Conservation (phyloP, 2,113 vertebrate genomes). For the Silurus glanis region DNA sequence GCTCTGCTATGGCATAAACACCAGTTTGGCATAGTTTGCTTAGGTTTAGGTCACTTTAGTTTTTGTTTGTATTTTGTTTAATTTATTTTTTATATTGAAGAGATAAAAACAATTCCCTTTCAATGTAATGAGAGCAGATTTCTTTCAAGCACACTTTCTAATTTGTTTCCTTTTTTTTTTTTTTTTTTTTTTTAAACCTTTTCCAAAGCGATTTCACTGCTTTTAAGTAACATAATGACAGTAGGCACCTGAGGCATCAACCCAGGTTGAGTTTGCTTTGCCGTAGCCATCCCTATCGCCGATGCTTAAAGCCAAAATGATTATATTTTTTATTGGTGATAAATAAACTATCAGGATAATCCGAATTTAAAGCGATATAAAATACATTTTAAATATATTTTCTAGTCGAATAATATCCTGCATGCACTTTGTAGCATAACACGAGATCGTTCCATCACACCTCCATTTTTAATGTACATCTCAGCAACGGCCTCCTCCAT, state of each 20-base stretch:
- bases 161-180: no score
- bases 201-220: background rate
- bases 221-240: background rate
- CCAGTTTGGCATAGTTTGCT: background rate
- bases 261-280: background rate
- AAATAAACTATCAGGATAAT: background rate
- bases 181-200: background rate
- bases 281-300: constrained; percentile 16
- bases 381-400: no score
- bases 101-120: background rate
- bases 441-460: constrained; percentile 47
- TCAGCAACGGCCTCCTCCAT: constrained; percentile 60
- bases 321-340: background rate
- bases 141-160: background rate
- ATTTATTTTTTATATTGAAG: background rate
- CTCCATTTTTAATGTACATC: constrained; percentile 40
- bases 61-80: background rate
- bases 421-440: constrained; percentile 22
- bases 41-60: background rate
- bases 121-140: background rate
- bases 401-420: background rate
- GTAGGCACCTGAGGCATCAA: background rate
- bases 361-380: background rate
- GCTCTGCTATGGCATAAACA: constrained; percentile 24
- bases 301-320: constrained; percentile 19